Percentiles rank a stretch among this genome's conserved stretches.
Evolutionary conservation across 2,797 vertebrate species (phyloP).

Genomic region (Sebastes dallii): DNA sequence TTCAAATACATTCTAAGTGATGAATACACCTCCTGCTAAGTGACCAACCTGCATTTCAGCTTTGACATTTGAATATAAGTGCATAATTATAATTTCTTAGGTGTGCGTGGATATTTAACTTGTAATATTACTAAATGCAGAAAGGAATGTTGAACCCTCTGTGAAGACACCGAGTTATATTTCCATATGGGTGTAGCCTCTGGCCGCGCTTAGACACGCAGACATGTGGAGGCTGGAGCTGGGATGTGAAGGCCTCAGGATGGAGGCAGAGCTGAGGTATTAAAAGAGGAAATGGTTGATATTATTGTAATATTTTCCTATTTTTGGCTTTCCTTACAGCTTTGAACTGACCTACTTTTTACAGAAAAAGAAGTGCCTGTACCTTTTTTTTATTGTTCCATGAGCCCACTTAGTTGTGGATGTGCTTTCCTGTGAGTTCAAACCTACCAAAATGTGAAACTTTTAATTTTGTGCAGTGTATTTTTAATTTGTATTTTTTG

Average conservation of each 20-base stretch:
- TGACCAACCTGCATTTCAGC: not conserved
- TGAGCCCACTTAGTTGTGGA: conserved; percentile 36
- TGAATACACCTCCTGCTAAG: not conserved
- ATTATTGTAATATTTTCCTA: conserved; percentile 36
- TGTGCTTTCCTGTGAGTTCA: conserved; percentile 43
- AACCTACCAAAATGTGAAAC: conserved; percentile 42
- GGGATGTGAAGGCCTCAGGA: not conserved
- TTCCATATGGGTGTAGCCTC: conserved; percentile 38
- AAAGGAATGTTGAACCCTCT: not conserved
- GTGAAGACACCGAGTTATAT: conserved; percentile 24
- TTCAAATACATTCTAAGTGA: not conserved
- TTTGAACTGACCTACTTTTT: conserved; percentile 62
- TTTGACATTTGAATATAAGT: not conserved
- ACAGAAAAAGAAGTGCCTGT: conserved; percentile 72
- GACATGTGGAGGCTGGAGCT: conserved; percentile 1
- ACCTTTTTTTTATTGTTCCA: conserved; percentile 13
- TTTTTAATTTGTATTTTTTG: conserved; percentile 5
- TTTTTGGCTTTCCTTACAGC: conserved; percentile 47
- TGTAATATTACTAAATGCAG: not conserved
- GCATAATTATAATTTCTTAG: not conserved
- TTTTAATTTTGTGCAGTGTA: conserved; percentile 29
- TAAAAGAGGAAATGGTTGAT: conserved; percentile 23
- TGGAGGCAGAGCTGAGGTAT: conserved; percentile 15
- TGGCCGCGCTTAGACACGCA: not conserved
- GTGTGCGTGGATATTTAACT: not conserved